These are phyloP conservation scores for Daubentonia madagascariensis DNA, from an alignment of 2,113 vertebrate genomes.

Conservation along the genomic window DNA sequence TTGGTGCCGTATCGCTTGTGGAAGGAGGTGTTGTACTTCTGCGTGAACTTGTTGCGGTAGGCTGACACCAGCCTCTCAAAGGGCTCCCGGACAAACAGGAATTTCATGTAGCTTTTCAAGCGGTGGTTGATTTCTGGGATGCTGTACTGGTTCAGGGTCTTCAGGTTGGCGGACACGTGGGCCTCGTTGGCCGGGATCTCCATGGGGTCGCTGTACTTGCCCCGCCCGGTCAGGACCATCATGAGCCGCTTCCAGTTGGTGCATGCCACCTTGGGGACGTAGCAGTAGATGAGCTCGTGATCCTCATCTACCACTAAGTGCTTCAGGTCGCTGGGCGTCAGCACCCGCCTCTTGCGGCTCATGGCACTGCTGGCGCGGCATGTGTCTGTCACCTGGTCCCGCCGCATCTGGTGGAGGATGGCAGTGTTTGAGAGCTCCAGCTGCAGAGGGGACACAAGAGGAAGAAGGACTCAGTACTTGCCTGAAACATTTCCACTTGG, in stretches of 20 bases:
- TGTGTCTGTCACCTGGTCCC: slow-evolving; percentile 92
- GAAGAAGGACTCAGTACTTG: neutral
- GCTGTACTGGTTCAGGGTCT: slow-evolving; percentile 97
- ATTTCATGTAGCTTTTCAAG: slow-evolving; percentile 98
- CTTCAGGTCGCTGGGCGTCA: slow-evolving; percentile 94
- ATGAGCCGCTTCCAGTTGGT: slow-evolving; percentile 99
- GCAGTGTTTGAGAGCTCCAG: slow-evolving; percentile 89
- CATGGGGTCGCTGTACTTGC: slow-evolving; percentile 97
- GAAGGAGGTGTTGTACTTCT: slow-evolving; percentile 98
- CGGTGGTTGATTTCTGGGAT: slow-evolving; percentile 98
- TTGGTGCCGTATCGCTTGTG: slow-evolving; percentile 98
- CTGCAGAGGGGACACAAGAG: slow-evolving; percentile 82
- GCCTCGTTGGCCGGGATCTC: slow-evolving; percentile 97
- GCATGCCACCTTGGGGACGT: slow-evolving; percentile 98
- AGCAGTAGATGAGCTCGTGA: slow-evolving; percentile 98
- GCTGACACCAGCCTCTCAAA: slow-evolving; percentile 97
- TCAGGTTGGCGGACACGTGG: slow-evolving; percentile 94
- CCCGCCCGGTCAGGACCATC: slow-evolving; percentile 97
- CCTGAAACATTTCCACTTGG: rapidly evolving
- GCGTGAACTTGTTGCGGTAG: slow-evolving; percentile 99
- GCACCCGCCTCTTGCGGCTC: slow-evolving; percentile 92
- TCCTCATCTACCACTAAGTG: slow-evolving; percentile 98
- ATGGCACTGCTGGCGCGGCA: slow-evolving; percentile 90
- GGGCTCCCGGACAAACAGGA: slow-evolving; percentile 97
- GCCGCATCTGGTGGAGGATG: slow-evolving; percentile 92